Conservation (phyloP, 2,113 vertebrate species). For the Rissa tridactyla region DNA sequence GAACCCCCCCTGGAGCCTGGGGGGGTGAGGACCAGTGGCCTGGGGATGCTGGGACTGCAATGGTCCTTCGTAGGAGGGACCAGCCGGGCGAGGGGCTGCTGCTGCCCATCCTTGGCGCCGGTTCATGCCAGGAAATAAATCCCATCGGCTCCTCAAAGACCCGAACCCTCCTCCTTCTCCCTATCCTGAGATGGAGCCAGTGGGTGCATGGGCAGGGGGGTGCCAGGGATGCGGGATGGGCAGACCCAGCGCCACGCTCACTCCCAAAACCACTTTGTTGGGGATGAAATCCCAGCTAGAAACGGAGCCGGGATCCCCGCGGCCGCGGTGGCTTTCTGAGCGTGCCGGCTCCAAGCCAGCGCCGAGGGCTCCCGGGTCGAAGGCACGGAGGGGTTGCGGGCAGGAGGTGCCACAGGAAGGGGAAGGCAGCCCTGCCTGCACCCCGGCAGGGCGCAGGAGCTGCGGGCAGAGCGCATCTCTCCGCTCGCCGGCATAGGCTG, state of each 20-base stretch:
- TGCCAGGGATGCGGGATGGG: not conserved
- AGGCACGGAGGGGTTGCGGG: not conserved
- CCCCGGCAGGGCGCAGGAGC: not conserved
- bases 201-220: not conserved
- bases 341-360: not conserved
- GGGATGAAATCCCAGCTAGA: not conserved
- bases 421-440: not conserved
- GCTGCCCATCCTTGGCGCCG: not conserved
- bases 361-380: not conserved
- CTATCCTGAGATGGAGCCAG: not conserved
- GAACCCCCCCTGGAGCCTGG: not conserved
- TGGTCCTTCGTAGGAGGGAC: not conserved
- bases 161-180: not conserved
- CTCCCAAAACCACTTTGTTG: not conserved
- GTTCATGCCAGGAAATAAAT: not conserved
- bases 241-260: accelerated
- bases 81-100: not conserved
- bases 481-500: accelerated
- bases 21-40: not conserved
- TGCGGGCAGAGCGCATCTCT: not conserved
- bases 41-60: not conserved
- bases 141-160: not conserved
- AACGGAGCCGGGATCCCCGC: accelerated
- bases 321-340: not conserved
- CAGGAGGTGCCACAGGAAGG: not conserved